Percentiles rank a stretch among this genome's conserved stretches.
phyloP scores from a whole-genome alignment of 2,797 vertebrate genomes.

The Gymnothorax reevesii region DNA sequence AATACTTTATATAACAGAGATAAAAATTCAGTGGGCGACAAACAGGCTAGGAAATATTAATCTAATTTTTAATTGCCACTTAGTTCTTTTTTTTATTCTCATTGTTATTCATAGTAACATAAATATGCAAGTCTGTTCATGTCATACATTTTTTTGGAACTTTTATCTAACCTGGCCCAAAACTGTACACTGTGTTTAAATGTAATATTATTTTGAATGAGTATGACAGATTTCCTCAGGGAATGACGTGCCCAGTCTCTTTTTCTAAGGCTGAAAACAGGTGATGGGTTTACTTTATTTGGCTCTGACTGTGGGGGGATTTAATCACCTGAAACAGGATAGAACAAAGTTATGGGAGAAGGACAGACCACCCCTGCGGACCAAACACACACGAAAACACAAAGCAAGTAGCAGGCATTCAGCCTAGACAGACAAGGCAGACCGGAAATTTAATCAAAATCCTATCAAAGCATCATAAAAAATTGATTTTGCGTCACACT shows the following conservation, averaged over 20 bases:
- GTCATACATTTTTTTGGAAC: background rate
- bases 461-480: constrained; percentile 16
- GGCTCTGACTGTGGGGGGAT: constrained; percentile 61
- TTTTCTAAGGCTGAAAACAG: constrained; percentile 68
- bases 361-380: constrained; percentile 62
- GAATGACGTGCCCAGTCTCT: constrained; percentile 62
- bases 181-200: constrained; percentile 58
- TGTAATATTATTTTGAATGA: constrained; percentile 60
- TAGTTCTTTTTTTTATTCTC: background rate
- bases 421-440: constrained; percentile 33
- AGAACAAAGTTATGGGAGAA: constrained; percentile 51
- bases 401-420: constrained; percentile 52
- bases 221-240: constrained; percentile 62
- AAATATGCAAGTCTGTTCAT: background rate
- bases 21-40: background rate
- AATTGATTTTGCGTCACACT: background rate
- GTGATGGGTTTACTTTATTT: constrained; percentile 69
- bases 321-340: constrained; percentile 60
- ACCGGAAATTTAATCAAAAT: constrained; percentile 22
- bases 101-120: background rate
- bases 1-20: background rate
- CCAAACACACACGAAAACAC: constrained; percentile 37
- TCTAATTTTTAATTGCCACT: background rate
- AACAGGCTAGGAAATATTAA: background rate
- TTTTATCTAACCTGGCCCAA: constrained; percentile 47